Conservation (phyloP, 1,140 invertebrate genomes). For the Ostrea denselamellosa region DNA sequence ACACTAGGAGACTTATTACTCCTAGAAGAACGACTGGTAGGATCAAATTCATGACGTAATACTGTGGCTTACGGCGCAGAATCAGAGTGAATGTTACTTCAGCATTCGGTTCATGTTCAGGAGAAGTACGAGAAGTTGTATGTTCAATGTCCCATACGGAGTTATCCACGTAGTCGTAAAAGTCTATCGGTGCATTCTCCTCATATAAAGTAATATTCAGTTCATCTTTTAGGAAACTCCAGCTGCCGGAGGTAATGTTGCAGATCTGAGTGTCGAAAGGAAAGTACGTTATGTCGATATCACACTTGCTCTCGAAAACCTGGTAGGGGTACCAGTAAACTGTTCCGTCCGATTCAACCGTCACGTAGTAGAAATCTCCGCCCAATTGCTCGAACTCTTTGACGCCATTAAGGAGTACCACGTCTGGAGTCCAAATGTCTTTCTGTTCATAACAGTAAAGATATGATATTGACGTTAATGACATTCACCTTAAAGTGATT, state of each 20-base stretch:
- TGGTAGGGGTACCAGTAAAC: constrained; percentile 39
- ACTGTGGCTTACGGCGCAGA: constrained; percentile 63
- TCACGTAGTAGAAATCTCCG: constrained; percentile 28
- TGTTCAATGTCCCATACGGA: background rate
- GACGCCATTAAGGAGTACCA: constrained; percentile 41
- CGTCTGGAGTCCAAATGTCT: constrained; percentile 45
- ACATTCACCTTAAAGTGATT: too few species aligned
- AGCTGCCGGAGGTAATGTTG: constrained; percentile 1
- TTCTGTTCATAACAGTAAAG: background rate
- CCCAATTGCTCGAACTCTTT: constrained; percentile 36
- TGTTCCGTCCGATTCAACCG: background rate
- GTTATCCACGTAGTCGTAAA: constrained; percentile 27
- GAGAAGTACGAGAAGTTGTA: too few species aligned
- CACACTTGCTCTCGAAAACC: constrained; percentile 42
- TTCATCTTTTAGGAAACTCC: constrained; percentile 20
- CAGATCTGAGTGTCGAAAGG: constrained; percentile 45
- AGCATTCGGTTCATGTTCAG: background rate
- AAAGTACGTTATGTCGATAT: constrained; percentile 35
- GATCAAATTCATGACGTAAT: constrained; percentile 81
- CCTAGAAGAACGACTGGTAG: constrained; percentile 82
- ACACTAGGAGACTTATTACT: constrained; percentile 81
- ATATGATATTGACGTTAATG: background rate
- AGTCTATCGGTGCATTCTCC: background rate
- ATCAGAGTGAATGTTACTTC: background rate
- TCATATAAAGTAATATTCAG: background rate